phyloP scores from a whole-genome alignment of 2,888 invertebrate genomes.

The Endotricha flammealis region DNA sequence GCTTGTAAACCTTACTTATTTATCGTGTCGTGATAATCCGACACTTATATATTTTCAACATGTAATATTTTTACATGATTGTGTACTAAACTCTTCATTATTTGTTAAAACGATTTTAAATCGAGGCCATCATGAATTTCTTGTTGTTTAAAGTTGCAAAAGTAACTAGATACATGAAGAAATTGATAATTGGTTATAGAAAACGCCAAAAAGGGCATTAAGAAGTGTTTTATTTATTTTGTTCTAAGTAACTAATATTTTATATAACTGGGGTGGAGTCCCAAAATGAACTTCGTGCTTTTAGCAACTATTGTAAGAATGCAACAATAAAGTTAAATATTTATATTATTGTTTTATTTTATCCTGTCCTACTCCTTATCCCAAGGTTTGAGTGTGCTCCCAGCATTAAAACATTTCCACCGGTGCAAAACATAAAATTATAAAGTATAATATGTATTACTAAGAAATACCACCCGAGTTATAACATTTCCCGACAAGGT shows the following conservation, averaged over 20 bases:
- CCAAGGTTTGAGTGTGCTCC: too few species aligned
- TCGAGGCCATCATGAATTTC: slow-evolving; percentile 74
- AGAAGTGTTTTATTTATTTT: slow-evolving; percentile 74
- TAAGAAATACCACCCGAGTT: too few species aligned
- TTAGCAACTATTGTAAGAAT: slow-evolving; percentile 65
- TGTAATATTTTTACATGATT: not conserved
- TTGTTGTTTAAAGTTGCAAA: slow-evolving; percentile 64
- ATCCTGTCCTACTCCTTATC: not conserved
- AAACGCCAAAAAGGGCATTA: slow-evolving; percentile 64
- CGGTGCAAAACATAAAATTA: too few species aligned
- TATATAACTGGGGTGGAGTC: slow-evolving; percentile 62
- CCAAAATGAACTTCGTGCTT: slow-evolving; percentile 65
- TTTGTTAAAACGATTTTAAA: slow-evolving; percentile 57
- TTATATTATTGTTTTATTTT: slow-evolving; percentile 28
- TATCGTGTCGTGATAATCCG: not conserved
- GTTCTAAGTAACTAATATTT: slow-evolving; percentile 73
- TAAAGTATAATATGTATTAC: too few species aligned
- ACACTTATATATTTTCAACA: slow-evolving; percentile 8
- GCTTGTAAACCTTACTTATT: slow-evolving; percentile 14
- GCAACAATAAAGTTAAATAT: slow-evolving; percentile 58
- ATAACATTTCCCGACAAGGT: too few species aligned
- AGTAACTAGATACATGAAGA: slow-evolving; percentile 62
- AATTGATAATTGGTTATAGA: slow-evolving; percentile 57
- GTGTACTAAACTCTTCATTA: slow-evolving; percentile 23
- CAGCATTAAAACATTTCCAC: too few species aligned